These are phyloP conservation scores for Microchirus variegatus DNA, from an alignment of 2,797 vertebrate genomes.

Conservation along the genomic window DNA sequence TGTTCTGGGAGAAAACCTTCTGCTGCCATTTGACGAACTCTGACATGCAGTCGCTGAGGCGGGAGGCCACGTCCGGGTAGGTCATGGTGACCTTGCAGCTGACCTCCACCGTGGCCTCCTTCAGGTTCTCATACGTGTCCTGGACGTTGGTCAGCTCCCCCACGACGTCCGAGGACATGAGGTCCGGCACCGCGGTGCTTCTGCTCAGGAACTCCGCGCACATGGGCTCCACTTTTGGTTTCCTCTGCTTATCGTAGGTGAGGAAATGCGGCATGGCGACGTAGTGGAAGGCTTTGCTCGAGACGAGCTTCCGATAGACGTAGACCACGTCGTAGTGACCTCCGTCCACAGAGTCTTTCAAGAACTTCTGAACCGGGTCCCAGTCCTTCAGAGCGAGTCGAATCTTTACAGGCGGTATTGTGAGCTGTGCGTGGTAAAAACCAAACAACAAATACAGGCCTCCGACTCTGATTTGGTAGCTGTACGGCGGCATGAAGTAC, in stretches of 20 bases:
- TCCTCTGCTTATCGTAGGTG: conserved; percentile 54
- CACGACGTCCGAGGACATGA: conserved; percentile 43
- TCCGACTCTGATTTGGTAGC: conserved; percentile 70
- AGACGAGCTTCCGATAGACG: conserved; percentile 51
- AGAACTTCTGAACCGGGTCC: conserved; percentile 48
- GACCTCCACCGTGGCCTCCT: conserved; percentile 28
- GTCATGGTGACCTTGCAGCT: conserved; percentile 19
- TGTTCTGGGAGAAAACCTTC: conserved; percentile 31
- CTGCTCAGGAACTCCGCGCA: conserved; percentile 48
- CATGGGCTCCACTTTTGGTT: conserved; percentile 11
- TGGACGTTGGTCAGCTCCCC: conserved; percentile 66
- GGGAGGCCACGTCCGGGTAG: conserved; percentile 18
- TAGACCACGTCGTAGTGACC: conserved; percentile 66
- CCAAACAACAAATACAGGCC: conserved; percentile 69
- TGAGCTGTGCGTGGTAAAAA: conserved; percentile 62
- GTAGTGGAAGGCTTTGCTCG: conserved; percentile 52
- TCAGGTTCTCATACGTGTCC: conserved; percentile 57
- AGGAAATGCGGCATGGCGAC: conserved; percentile 68
- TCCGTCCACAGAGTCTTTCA: conserved; percentile 30
- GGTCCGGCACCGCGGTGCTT: conserved; percentile 22
- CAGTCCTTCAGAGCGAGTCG: conserved; percentile 65
- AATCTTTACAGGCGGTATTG: conserved; percentile 31
- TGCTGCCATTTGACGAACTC: conserved; percentile 67
- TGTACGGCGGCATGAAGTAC: conserved; percentile 72
- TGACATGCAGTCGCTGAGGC: conserved; percentile 17